A percentile compares a stretch with the other conserved stretches of the same genome.
Conservation (phyloP, 2,113 vertebrate species). For the Ceyx margarethae region DNA sequence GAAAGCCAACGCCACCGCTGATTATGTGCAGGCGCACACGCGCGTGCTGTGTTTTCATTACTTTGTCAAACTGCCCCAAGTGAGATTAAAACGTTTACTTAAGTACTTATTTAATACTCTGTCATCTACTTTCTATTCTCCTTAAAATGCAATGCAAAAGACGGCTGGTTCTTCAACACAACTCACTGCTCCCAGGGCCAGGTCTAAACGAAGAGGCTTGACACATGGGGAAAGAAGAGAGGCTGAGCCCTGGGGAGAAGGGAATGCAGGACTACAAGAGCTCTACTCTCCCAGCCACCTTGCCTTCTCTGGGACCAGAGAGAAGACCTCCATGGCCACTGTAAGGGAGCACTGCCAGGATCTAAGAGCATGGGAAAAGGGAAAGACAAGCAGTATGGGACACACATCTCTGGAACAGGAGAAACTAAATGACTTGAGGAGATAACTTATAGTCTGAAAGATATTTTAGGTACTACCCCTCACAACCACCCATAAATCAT, state of each 20-base stretch:
- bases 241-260: not conserved
- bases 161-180: not conserved
- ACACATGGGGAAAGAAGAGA: accelerated
- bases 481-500: not conserved
- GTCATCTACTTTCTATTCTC: not conserved
- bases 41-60: not conserved
- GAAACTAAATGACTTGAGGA: not conserved
- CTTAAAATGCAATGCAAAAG: not conserved
- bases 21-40: not conserved
- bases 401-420: not conserved
- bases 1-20: not conserved
- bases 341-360: not conserved
- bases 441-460: not conserved
- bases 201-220: not conserved
- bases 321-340: not conserved
- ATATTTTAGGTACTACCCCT: not conserved
- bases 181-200: not conserved
- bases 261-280: not conserved
- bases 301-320: not conserved
- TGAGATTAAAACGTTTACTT: slow-evolving; percentile 9
- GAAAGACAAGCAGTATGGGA: not conserved
- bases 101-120: not conserved
- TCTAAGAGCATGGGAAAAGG: not conserved
- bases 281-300: not conserved
- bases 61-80: slow-evolving; percentile 3